These are phyloP conservation scores for Sparidentex hasta DNA, from an alignment of 2,797 vertebrate species.

Conservation along the genomic window DNA sequence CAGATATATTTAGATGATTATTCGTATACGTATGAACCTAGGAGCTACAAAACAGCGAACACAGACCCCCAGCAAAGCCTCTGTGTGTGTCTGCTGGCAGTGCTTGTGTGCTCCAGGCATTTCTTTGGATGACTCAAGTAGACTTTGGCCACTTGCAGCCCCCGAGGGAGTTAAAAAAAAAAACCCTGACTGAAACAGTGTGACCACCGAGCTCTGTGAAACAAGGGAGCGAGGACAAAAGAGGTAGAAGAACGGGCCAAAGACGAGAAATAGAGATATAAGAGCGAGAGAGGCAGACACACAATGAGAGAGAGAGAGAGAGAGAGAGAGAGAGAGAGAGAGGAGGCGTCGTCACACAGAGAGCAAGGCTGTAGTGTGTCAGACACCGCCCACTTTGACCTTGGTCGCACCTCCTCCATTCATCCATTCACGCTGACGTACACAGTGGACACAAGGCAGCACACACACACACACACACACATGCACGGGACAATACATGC, in stretches of 20 bases:
- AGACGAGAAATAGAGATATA: conserved; percentile 33
- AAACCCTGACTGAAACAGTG: conserved; percentile 48
- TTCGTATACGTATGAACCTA: conserved; percentile 33
- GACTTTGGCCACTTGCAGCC: conserved; percentile 56
- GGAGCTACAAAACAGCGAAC: conserved; percentile 7
- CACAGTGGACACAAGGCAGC: conserved; percentile 49
- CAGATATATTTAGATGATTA: conserved; percentile 44
- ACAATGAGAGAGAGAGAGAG: background rate
- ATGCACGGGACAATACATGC: conserved; percentile 22
- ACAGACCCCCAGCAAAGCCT: conserved; percentile 20
- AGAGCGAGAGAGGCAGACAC: background rate
- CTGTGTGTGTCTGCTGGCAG: conserved; percentile 45
- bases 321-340: conserved; percentile 7
- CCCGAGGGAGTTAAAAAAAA: conserved; percentile 55
- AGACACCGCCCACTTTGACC: conserved; percentile 64
- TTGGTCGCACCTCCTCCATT: conserved; percentile 63
- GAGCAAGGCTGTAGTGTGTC: conserved; percentile 51
- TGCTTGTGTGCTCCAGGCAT: conserved; percentile 49
- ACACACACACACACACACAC: conserved; percentile 34
- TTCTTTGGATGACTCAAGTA: conserved; percentile 57
- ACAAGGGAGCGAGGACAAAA: conserved; percentile 39
- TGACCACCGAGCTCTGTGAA: conserved; percentile 38
- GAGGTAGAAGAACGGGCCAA: conserved; percentile 15
- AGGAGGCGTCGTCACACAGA: conserved; percentile 20
- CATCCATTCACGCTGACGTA: conserved; percentile 56